Evolutionary conservation across 2,888 invertebrate species (phyloP).

Genomic region (Scrobipalpa costella): DNA sequence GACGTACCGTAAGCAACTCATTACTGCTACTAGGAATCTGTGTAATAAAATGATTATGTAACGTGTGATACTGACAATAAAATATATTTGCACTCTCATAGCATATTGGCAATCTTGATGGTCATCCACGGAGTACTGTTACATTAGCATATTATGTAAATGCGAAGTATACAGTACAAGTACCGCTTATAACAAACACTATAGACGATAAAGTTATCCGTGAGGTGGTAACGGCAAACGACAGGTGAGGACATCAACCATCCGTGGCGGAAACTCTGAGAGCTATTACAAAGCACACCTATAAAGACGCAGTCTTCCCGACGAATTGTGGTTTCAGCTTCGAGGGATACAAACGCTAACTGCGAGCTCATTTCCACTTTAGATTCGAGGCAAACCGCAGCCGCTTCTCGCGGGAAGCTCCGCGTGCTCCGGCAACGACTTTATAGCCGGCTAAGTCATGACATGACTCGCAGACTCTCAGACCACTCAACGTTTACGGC

Average conservation of each 20-base stretch:
- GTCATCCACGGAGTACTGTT: slow-evolving; percentile 25
- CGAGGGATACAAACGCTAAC: slow-evolving; percentile 58
- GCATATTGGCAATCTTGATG: slow-evolving; percentile 19
- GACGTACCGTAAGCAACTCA: slow-evolving; percentile 12
- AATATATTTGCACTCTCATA: slow-evolving; percentile 25
- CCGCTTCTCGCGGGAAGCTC: slow-evolving; percentile 49
- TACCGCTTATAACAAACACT: slow-evolving; percentile 29
- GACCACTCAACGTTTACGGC: slow-evolving; percentile 33
- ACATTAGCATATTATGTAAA: slow-evolving; percentile 31
- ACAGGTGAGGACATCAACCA: slow-evolving; percentile 63
- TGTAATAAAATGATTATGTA: slow-evolving; percentile 17
- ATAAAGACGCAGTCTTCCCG: slow-evolving; percentile 54
- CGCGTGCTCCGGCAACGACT: slow-evolving; percentile 40
- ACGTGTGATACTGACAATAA: slow-evolving; percentile 4
- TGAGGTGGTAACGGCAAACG: slow-evolving; percentile 57
- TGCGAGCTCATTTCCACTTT: slow-evolving; percentile 67
- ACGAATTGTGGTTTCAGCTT: slow-evolving; percentile 66
- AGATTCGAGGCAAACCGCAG: slow-evolving; percentile 66
- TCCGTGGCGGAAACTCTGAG: slow-evolving; percentile 50
- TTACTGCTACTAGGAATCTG: slow-evolving; percentile 10
- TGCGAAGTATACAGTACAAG: slow-evolving; percentile 25
- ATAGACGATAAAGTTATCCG: slow-evolving; percentile 45
- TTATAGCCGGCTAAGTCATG: slow-evolving; percentile 44
- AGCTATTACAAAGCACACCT: slow-evolving; percentile 56
- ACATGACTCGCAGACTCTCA: slow-evolving; percentile 34